Conservation (phyloP, 2,888 invertebrate genomes). For the Protophormia terraenovae region DNA sequence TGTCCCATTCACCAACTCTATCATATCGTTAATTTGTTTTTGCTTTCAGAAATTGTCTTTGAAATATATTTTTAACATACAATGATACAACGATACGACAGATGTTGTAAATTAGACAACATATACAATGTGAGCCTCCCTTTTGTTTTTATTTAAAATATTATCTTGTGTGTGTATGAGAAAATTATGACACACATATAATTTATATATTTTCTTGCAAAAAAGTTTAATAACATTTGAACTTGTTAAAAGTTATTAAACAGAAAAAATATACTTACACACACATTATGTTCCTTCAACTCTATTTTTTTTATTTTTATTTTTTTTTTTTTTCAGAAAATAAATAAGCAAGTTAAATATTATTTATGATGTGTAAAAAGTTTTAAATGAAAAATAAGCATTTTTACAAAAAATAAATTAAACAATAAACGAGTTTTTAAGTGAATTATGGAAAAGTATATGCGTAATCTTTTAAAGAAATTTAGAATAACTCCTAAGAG, state of each 20-base stretch:
- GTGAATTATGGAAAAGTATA: not conserved
- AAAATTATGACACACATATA: not conserved
- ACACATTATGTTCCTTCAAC: not conserved
- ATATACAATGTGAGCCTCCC: not conserved
- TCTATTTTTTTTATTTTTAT: not conserved
- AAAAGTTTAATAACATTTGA: conserved; percentile 30
- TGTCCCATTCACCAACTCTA: no score
- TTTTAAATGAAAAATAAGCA: not conserved
- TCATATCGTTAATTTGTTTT: no score
- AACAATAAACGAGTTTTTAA: not conserved
- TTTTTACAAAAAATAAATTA: not conserved
- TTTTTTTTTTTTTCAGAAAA: not conserved
- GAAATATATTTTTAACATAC: no score
- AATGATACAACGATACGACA: no score
- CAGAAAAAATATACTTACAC: not conserved
- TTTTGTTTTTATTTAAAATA: not conserved
- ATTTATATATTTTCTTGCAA: not conserved
- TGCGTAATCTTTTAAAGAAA: not conserved
- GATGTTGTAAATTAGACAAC: no score
- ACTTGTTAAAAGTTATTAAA: conserved; percentile 30
- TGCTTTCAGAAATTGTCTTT: no score
- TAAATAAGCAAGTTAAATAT: conserved; percentile 5
- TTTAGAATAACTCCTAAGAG: not conserved
- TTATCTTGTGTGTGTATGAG: not conserved
- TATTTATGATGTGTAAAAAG: conserved; percentile 11